Percentiles rank a stretch among this genome's conserved stretches.
Evolutionary conservation across 2,888 invertebrate species (phyloP).

Genomic region (Pterobdella sp.): DNA sequence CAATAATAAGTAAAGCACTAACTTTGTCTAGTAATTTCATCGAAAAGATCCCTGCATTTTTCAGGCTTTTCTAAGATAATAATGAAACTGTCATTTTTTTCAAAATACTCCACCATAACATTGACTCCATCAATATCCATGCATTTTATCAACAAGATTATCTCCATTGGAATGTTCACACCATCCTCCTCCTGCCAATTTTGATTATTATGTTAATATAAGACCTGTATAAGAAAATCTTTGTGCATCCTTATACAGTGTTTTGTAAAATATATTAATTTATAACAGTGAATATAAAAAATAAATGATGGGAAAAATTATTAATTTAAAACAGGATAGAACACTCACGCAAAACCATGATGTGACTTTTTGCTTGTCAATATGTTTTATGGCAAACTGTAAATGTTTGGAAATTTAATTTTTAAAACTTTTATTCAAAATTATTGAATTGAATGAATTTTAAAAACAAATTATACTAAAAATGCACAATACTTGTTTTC

Average conservation of each 20-base stretch:
- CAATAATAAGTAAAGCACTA: neutral
- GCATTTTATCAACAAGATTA: neutral
- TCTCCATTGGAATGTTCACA: constrained; percentile 8
- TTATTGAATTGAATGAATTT: neutral
- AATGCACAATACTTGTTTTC: neutral
- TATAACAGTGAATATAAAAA: too few species aligned
- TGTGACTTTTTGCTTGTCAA: constrained; percentile 6
- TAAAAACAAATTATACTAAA: too few species aligned
- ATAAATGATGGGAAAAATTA: too few species aligned
- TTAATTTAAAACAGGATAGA: too few species aligned
- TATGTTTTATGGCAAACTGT: constrained; percentile 14
- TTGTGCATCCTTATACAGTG: neutral
- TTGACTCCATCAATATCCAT: neutral
- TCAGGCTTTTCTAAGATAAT: neutral
- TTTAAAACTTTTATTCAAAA: neutral
- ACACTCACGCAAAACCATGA: constrained; percentile 3
- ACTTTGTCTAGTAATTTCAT: neutral
- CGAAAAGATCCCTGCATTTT: constrained; percentile 1
- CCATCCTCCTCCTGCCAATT: constrained; percentile 10
- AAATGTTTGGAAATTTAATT: neutral
- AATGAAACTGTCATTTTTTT: neutral
- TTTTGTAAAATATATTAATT: neutral
- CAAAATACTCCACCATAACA: constrained; percentile 8
- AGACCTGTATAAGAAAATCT: neutral
- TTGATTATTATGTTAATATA: neutral